Conservation (phyloP, 2,888 invertebrate genomes). For the Calameuta idolon region DNA sequence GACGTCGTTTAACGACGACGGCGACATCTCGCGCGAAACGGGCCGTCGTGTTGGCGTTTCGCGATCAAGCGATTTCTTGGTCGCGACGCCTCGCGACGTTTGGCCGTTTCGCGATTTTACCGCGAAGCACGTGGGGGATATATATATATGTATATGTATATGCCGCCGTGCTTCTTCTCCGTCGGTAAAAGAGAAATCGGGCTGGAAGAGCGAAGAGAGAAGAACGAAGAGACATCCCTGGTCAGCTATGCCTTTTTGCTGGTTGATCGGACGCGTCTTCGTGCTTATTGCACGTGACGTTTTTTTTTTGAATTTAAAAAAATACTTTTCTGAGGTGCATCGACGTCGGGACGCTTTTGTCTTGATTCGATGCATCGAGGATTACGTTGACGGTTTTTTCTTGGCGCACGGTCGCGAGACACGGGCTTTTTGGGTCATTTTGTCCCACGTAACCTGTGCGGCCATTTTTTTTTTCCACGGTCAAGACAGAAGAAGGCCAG, state of each 20-base stretch:
- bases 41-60: neutral
- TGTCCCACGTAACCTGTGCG: neutral
- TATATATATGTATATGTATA: neutral
- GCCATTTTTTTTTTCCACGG: neutral
- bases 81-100: constrained; percentile 31
- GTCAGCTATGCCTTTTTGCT: neutral
- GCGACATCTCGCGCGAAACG: no score
- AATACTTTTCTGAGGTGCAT: neutral
- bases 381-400: neutral
- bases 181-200: neutral
- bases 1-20: no score
- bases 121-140: neutral
- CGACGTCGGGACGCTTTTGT: neutral
- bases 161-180: neutral
- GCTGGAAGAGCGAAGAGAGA: constrained; percentile 14
- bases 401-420: neutral
- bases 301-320: neutral
- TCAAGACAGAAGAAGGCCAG: neutral
- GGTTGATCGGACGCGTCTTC: neutral
- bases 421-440: neutral
- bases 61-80: constrained; percentile 62
- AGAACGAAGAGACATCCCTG: neutral
- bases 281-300: neutral
- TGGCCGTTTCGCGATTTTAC: constrained; percentile 15
- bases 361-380: neutral